These are phyloP conservation scores for Agrenia bidenticulata DNA, from an alignment of 2,888 invertebrate species.

Conservation along the genomic window DNA sequence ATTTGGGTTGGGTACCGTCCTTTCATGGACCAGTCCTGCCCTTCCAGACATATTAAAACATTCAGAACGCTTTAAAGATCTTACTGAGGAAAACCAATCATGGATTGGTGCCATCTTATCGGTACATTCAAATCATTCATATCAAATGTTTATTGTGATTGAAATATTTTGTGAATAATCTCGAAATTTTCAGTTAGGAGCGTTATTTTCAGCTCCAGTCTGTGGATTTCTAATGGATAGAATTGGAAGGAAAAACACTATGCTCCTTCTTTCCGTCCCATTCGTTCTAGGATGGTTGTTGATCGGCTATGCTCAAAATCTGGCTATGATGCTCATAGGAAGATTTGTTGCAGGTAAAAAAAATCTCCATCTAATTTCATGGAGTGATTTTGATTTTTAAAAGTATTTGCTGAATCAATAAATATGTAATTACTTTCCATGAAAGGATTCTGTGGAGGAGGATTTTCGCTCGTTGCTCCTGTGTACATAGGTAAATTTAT, in stretches of 20 bases:
- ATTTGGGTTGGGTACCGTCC: slow-evolving; percentile 70
- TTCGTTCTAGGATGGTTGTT: slow-evolving; percentile 68
- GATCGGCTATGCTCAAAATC: slow-evolving; percentile 72
- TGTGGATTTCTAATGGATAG: slow-evolving; percentile 41
- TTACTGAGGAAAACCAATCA: slow-evolving; percentile 20
- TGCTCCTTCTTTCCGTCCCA: slow-evolving; percentile 46
- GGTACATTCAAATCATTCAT: slow-evolving; percentile 19
- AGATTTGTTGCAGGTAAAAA: slow-evolving; percentile 65
- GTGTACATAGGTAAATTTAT: slow-evolving; percentile 64
- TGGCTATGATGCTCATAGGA: slow-evolving; percentile 74
- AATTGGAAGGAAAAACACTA: slow-evolving; percentile 47
- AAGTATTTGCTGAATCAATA: neutral
- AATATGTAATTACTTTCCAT: slow-evolving; percentile 33
- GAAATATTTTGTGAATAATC: slow-evolving; percentile 1
- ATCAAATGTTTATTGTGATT: neutral
- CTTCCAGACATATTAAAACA: slow-evolving; percentile 21
- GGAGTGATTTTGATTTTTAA: too few relatives aligned
- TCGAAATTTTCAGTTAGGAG: slow-evolving; percentile 37
- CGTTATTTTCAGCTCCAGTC: slow-evolving; percentile 39
- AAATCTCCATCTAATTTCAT: neutral
- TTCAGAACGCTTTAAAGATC: slow-evolving; percentile 6
- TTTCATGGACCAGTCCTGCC: slow-evolving; percentile 22
- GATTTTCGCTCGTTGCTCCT: slow-evolving; percentile 79
- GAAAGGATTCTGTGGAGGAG: slow-evolving; percentile 71
- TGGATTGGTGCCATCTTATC: slow-evolving; percentile 41